Base-by-base conservation (phyloP, 2,888 invertebrate species). In the Priocnemis perturbator region DNA sequence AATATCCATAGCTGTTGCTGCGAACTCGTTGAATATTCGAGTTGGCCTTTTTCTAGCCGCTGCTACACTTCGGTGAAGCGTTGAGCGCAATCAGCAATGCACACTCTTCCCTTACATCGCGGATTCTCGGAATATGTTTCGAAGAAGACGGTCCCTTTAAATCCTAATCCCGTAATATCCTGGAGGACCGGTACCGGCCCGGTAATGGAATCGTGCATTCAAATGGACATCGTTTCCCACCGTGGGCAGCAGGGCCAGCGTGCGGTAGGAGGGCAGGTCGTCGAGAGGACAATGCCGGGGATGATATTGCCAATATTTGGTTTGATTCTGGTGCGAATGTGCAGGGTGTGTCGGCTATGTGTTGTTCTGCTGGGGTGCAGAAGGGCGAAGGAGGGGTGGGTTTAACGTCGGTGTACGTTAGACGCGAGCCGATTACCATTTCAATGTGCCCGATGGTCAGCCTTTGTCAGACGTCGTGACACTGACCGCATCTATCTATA, bases 221-320 rank as follows among this genome's bases (percentile, higher is more conserved):
- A 82, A 85, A 84, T 82, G 81, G 78, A 85, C 85, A 84, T 75
- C 77, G 81, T 82, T 81, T 79, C 76, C 77, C 81, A 78, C 63
- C 76, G 53, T 64, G 74, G 67, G 68, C 44, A 19, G 56, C 69
- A 75, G 78, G 77, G 19, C 50, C 50, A 45, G 20, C 30, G 47
- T 17, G 59, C 56, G 30, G 19, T 56, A 37, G 20, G 17, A 53
- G 55, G 55, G 76, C 74, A 79, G 82, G 71, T 74, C 77, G 74
- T 63, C 68, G 61, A 37, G 37, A 73, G 77, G 74, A 76, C 83
- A 86, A 86, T 84, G 77, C 72, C 76, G 53, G 77, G 85, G 85
- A 85, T 85, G 87, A 88, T 88, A 88, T 88, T 88, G 88, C 85
- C 88, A 88, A 89, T 89, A 88, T 89, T 89, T 88, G 87, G 86